phyloP scores from a whole-genome alignment of 2,797 vertebrate genomes.

The Lacerta agilis region DNA sequence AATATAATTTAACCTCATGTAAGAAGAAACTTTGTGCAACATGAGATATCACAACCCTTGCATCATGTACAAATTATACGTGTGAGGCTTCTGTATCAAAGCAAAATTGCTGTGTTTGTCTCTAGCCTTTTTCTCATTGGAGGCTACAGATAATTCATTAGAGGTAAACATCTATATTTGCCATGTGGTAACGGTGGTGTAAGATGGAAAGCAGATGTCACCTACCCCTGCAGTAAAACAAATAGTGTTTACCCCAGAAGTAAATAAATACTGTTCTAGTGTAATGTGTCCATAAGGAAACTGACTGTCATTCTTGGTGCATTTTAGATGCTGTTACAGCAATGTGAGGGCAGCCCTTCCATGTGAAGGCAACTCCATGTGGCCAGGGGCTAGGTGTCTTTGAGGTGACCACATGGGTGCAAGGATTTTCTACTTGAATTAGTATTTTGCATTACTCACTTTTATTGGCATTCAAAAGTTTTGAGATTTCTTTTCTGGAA shows the following conservation, averaged over 20 bases:
- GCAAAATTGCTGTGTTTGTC: fast-evolving
- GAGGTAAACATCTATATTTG: background rate
- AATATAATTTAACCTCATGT: background rate
- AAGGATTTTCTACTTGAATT: too few relatives aligned
- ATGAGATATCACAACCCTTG: background rate
- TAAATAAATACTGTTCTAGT: background rate
- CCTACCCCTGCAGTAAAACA: background rate
- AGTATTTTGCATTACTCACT: background rate
- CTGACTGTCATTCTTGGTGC: background rate
- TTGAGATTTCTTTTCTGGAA: background rate
- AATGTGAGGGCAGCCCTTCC: too few relatives aligned
- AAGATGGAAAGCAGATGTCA: background rate
- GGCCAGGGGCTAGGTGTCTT: background rate
- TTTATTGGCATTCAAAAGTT: background rate
- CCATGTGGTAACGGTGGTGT: background rate
- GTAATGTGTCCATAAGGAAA: background rate
- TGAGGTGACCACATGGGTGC: background rate
- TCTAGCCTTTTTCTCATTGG: background rate
- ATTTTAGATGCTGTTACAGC: background rate
- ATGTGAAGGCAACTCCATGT: background rate
- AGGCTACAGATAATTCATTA: background rate
- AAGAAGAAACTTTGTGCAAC: background rate
- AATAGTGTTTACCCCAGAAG: background rate
- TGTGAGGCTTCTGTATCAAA: background rate
- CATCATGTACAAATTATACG: background rate